These are phyloP conservation scores for Spermophilus dauricus DNA, from an alignment of 2,113 vertebrate species.

Conservation along the genomic window DNA sequence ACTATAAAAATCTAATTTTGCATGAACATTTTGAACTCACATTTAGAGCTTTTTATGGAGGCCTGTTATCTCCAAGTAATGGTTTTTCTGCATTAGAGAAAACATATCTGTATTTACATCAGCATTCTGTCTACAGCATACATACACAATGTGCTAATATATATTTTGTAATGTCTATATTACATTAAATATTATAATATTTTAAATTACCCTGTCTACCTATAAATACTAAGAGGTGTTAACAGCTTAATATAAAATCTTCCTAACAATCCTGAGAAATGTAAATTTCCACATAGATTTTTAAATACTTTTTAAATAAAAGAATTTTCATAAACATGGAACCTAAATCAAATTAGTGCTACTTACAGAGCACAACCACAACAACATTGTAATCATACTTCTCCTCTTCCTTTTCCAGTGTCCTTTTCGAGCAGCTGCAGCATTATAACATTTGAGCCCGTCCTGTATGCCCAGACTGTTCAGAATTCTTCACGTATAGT, in stretches of 20 bases:
- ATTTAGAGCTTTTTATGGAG: constrained; percentile 41
- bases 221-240: background rate
- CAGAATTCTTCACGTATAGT: background rate
- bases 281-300: constrained; percentile 25
- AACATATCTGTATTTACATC: constrained; percentile 13
- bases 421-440: background rate
- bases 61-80: background rate
- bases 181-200: background rate
- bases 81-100: constrained; percentile 43
- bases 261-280: background rate
- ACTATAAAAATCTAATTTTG: constrained; percentile 45
- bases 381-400: constrained; percentile 21
- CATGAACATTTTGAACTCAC: background rate
- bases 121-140: background rate
- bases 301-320: background rate
- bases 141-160: background rate
- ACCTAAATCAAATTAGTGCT: background rate
- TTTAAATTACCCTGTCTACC: background rate
- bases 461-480: background rate
- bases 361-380: background rate
- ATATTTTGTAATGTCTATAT: constrained; percentile 1
- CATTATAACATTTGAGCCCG: background rate
- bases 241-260: background rate
- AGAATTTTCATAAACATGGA: constrained; percentile 39
- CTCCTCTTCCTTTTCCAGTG: too few species aligned